Base-by-base conservation (phyloP, 2,888 invertebrate genomes). In the Antitype chi region DNA sequence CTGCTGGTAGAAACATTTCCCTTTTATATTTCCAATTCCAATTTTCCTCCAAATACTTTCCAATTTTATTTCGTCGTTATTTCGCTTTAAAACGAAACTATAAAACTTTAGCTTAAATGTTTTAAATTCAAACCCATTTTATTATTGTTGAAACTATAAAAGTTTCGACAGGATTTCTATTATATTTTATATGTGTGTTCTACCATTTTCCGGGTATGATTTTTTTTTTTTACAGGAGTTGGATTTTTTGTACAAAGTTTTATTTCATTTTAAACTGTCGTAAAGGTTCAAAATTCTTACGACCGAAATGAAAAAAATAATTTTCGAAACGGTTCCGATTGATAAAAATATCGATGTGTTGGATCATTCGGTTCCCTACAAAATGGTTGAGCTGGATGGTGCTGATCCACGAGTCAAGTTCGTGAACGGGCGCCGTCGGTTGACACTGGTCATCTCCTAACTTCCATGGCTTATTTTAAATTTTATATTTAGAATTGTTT, bases 21-120 rank as follows among this genome's bases (percentile, higher is more conserved):
- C 53, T 78, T 72, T 81, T 74, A 70, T 59, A 76, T 79, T 80
- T 80, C 60, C 62, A 67, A 72, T 74, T 74, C 66, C 70, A 63
- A 76, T 85, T 74, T 74, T 47, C 32, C 66, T 72, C 11, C 38
- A 63, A 76, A 77, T 62, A 52, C 23, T 67, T 78, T 72, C 17
- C 25, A 11, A 62, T 69, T 74, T 59, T 68, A 66, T 53, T 66
- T 13, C 17, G 15, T n/a, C 43, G 57, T n/a, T 68, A 52, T 68
- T 59, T 68, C 20, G 8, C 63, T 47, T 47, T 71, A 59, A 72
- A 75, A 38, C 20, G 5, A 62, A 69, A 75, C 63, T 47, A 55
- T 57, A 53, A 67, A 78, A 64, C 11, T 62, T 74, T 64, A 11
- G n/a, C 32, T n/a, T 74, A 59, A 49, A 63, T 62, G 20, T 25